phyloP scores from a whole-genome alignment of 2,888 invertebrate genomes.

The Plagodis dolabraria region DNA sequence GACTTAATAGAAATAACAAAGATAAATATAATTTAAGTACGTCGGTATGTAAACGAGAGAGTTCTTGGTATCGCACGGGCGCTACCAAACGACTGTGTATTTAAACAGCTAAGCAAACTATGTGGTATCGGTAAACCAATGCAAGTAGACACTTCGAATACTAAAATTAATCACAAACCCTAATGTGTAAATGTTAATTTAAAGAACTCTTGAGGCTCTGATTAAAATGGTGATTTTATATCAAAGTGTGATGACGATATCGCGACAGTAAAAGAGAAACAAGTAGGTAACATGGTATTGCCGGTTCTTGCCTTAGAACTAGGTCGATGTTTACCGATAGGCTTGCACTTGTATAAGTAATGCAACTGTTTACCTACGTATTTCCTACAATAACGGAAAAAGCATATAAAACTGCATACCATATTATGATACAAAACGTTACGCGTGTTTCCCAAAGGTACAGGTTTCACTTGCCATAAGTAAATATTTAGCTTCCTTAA shows the following conservation, averaged over 20 bases:
- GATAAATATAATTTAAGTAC: conserved; percentile 66
- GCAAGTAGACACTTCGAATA: conserved; percentile 31
- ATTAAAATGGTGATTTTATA: conserved; percentile 56
- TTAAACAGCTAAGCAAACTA: conserved; percentile 82
- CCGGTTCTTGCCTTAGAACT: conserved; percentile 55
- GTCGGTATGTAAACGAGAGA: conserved; percentile 67
- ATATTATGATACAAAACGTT: background rate
- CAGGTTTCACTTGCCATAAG: no score
- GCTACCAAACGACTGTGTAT: conserved; percentile 75
- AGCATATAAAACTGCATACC: background rate
- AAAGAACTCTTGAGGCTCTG: conserved; percentile 48
- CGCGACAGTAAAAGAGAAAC: conserved; percentile 55
- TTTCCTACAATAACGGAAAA: conserved; percentile 23
- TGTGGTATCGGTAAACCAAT: conserved; percentile 59
- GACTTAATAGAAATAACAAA: conserved; percentile 60
- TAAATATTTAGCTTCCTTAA: no score
- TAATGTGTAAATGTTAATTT: conserved; percentile 45
- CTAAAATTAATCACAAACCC: conserved; percentile 28
- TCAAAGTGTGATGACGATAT: conserved; percentile 67
- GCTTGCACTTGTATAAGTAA: conserved; percentile 53
- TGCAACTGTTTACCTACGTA: conserved; percentile 42
- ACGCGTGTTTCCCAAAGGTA: no score
- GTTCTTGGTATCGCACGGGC: conserved; percentile 73
- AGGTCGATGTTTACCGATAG: conserved; percentile 63
- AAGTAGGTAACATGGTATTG: conserved; percentile 55